Evolutionary conservation across 2,888 invertebrate genomes (phyloP), one percentile per base, ranked within the genome.

Genomic region (Epirrhoe tristata): DNA sequence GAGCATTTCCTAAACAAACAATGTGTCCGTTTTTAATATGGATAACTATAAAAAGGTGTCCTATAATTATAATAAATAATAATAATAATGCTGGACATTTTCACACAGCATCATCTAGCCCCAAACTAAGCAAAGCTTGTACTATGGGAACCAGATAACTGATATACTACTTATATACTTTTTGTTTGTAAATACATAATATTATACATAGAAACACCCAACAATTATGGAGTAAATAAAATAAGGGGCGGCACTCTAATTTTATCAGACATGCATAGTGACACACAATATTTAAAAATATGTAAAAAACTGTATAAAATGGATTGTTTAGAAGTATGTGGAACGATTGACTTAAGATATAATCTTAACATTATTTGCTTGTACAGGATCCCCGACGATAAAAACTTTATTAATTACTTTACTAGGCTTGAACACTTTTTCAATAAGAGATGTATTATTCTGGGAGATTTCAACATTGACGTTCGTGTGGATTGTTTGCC

Each of bases 271-370:
- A 7, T 2, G 1, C 5, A 58, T 16, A 1, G n/a, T 14, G 5
- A 32, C 0, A 16, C 10, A 12, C 36, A 51, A 46, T 50, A 58
- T n/a, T 14, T 58, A 17, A 17, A 2, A 5, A 14, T 36, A 36
- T 51, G 58, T 51, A 51, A 50, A 24, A 16, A 58, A 17, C 4
- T 51, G 5, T 58, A 58, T 16, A 58, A 50, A 36, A 6, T 36
- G 8, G 14, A 58, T 1, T 36, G 34, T 58, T 58, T 58, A n/a
- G 58, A 58, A 51, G n/a, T 51, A 16, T 58, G 51, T 17, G 58
- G 58, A 6, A n/a, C 36, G 0, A 58, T 12, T 12, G 58, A 58
- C 10, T 0, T 58, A 0, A 12, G n/a, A 6, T 7, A 1, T 12
- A 39, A 55, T 16, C 5, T 55, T 36, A 36, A 36, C 7, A 52